Percentiles rank a stretch among this genome's conserved stretches.
phyloP scores from a whole-genome alignment of 2,113 vertebrate species.

The Carassius carassius region DNA sequence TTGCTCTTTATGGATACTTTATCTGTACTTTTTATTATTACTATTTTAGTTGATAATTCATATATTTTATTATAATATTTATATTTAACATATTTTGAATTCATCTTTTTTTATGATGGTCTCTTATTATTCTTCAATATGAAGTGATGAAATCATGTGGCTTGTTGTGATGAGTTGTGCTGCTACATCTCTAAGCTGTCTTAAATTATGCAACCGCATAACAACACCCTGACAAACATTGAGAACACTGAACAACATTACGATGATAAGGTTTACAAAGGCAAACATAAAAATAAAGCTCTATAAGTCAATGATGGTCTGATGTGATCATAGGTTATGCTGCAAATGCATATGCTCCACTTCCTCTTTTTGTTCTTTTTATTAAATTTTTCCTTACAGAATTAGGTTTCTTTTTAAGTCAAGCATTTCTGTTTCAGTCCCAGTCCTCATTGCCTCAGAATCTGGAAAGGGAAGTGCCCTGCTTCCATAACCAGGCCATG shows the following conservation, averaged over 20 bases:
- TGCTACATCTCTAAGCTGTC: background rate
- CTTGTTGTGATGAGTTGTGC: background rate
- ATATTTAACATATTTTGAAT: too few species aligned
- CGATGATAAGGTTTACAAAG: background rate
- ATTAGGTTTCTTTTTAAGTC: conserved; percentile 21
- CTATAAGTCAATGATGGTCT: background rate
- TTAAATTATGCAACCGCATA: background rate
- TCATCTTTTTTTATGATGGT: too few species aligned
- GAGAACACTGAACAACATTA: background rate
- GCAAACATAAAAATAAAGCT: background rate
- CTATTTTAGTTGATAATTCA: background rate
- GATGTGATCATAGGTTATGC: background rate
- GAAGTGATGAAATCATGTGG: background rate
- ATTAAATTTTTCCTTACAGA: background rate
- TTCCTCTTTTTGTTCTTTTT: background rate
- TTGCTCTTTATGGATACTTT: background rate
- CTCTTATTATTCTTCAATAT: background rate
- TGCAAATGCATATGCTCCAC: background rate
- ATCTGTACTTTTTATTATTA: background rate
- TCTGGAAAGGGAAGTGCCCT: conserved; percentile 28
- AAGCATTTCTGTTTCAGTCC: background rate
- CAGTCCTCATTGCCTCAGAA: conserved; percentile 27
- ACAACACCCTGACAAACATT: background rate
- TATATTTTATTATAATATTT: too few species aligned
- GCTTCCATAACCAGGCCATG: conserved; percentile 31